phyloP scores from a whole-genome alignment of 2,113 vertebrate genomes.

The Vidua macroura region DNA sequence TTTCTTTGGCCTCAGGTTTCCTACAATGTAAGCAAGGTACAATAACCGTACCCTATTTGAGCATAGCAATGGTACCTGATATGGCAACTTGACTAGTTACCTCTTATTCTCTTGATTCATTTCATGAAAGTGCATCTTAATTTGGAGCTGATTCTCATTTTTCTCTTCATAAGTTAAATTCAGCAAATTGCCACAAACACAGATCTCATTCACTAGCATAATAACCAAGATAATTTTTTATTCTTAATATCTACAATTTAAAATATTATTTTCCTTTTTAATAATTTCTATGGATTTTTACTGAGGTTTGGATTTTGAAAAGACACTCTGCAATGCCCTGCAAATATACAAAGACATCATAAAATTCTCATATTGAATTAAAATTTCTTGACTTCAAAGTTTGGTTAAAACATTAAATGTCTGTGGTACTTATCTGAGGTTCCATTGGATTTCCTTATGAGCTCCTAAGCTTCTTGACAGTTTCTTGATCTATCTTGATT shows the following conservation, averaged over 20 bases:
- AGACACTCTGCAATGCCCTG: background rate
- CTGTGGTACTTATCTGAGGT: background rate
- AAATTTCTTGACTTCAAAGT: background rate
- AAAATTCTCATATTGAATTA: background rate
- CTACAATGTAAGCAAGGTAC: background rate
- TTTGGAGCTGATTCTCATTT: background rate
- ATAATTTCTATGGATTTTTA: background rate
- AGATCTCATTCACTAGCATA: background rate
- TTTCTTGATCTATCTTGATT: background rate
- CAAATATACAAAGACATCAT: background rate
- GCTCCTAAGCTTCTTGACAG: background rate
- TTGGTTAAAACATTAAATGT: background rate
- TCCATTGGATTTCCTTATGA: background rate
- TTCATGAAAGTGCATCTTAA: background rate
- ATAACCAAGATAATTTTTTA: background rate
- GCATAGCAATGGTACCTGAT: background rate
- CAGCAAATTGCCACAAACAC: background rate
- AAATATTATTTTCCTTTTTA: background rate
- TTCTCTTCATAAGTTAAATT: background rate
- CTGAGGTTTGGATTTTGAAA: background rate
- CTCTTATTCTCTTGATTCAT: background rate
- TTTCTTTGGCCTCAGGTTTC: background rate
- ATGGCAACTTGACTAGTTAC: background rate
- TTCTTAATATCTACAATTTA: background rate
- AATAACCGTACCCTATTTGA: background rate